A percentile compares a stretch with the other conserved stretches of the same genome.
Conservation (phyloP, 2,113 vertebrate species). For the Pao palembangensis region DNA sequence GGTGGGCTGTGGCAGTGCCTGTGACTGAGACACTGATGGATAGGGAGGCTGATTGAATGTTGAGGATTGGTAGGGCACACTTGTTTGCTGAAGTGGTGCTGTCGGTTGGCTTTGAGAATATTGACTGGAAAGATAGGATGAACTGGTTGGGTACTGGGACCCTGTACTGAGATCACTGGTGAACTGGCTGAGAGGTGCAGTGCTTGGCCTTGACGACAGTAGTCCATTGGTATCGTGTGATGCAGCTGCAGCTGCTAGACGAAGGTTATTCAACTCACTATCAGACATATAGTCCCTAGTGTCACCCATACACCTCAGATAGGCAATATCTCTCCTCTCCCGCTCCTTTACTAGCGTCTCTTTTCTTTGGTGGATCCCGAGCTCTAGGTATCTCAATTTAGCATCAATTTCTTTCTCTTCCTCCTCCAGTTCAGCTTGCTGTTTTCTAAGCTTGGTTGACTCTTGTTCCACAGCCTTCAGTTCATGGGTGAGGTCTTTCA, state of each 20-base stretch:
- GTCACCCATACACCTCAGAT: slow-evolving; percentile 87
- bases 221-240: slow-evolving; percentile 78
- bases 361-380: slow-evolving; percentile 95
- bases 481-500: slow-evolving; percentile 93
- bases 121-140: slow-evolving; percentile 82
- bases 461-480: slow-evolving; percentile 96
- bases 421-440: slow-evolving; percentile 96
- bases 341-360: slow-evolving; percentile 91
- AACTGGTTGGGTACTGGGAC: slow-evolving; percentile 76
- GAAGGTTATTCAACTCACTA: slow-evolving; percentile 91
- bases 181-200: slow-evolving; percentile 81
- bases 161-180: slow-evolving; percentile 76
- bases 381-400: slow-evolving; percentile 93
- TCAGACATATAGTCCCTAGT: slow-evolving; percentile 93
- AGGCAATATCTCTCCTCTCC: slow-evolving; percentile 86
- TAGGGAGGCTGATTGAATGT: slow-evolving; percentile 86
- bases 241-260: slow-evolving; percentile 77
- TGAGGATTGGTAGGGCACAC: slow-evolving; percentile 76
- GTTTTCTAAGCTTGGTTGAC: slow-evolving; percentile 94
- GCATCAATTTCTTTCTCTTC: slow-evolving; percentile 99
- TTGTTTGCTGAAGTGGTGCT: slow-evolving; percentile 66
- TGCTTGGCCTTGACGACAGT: slow-evolving; percentile 74
- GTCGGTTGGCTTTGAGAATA: slow-evolving; percentile 76
- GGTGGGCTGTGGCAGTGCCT: slow-evolving; percentile 80
- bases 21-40: slow-evolving; percentile 75